Evolutionary conservation across 2,888 invertebrate genomes (phyloP).

Genomic region (Sabellastarte sp.): DNA sequence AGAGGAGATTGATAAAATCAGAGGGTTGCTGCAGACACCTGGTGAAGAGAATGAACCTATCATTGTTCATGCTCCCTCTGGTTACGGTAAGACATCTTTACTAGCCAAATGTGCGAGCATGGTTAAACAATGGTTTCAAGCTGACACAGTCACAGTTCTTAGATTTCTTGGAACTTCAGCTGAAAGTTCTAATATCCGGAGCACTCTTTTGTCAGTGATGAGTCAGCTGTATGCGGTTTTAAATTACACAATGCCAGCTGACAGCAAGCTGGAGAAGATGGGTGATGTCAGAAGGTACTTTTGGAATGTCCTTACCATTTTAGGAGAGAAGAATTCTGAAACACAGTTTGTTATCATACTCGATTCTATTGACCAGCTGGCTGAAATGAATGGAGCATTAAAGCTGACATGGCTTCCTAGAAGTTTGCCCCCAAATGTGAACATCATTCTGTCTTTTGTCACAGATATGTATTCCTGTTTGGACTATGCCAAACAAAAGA

Average conservation of each 20-base stretch:
- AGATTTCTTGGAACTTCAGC: constrained; percentile 41
- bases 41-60: constrained; percentile 9
- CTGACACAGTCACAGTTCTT: constrained; percentile 21
- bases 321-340: constrained; percentile 1
- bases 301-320: constrained; percentile 4
- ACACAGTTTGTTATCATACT: constrained; percentile 23
- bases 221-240: constrained; percentile 27
- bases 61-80: constrained; percentile 27
- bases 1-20: constrained; percentile 12
- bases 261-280: constrained; percentile 11
- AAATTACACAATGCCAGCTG: neutral
- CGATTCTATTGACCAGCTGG: constrained; percentile 32
- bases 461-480: constrained; percentile 12
- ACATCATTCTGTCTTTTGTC: constrained; percentile 25
- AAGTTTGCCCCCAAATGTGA: constrained; percentile 20
- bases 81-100: constrained; percentile 29
- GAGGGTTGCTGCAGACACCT: constrained; percentile 11
- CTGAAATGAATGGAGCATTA: constrained; percentile 16
- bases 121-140: constrained; percentile 16
- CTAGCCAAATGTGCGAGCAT: constrained; percentile 19
- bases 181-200: constrained; percentile 32
- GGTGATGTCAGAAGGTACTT: constrained; percentile 15
- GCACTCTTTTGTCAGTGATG: constrained; percentile 29
- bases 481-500: constrained; percentile 9
- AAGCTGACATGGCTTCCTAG: constrained; percentile 27